phyloP scores from a whole-genome alignment of 1,140 invertebrate genomes.

The Macrosteles quadrilineatus region DNA sequence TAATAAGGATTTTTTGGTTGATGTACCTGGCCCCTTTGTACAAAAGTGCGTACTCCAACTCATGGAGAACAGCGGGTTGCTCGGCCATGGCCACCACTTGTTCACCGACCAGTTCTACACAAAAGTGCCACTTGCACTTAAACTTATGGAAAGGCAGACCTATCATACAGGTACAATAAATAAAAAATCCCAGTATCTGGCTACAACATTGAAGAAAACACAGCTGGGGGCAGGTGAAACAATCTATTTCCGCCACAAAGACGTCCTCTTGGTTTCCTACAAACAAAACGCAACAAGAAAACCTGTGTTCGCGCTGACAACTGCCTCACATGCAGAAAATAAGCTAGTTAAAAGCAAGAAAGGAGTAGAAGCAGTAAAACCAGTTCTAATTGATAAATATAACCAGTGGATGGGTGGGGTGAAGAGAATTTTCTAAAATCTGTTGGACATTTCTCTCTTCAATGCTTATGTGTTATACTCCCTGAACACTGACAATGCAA shows the following conservation, averaged over 20 bases:
- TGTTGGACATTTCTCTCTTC: background rate
- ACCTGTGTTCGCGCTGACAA: background rate
- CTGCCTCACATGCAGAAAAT: background rate
- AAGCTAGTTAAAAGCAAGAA: conserved; percentile 17
- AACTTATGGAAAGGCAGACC: background rate
- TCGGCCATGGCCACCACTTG: background rate
- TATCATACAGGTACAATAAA: conserved; percentile 10
- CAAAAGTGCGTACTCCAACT: background rate
- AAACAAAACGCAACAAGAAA: conserved; percentile 8
- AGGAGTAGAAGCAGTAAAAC: background rate
- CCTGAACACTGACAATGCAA: background rate
- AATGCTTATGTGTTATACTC: background rate
- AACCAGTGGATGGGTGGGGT: background rate
- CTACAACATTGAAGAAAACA: background rate
- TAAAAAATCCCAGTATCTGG: background rate
- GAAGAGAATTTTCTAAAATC: too few relatives aligned
- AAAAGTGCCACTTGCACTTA: conserved; percentile 1
- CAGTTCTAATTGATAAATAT: conserved; percentile 1
- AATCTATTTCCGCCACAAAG: too few relatives aligned
- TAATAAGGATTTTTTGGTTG: background rate
- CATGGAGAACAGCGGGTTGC: background rate
- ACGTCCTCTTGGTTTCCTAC: background rate
- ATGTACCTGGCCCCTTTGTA: background rate
- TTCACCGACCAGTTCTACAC: too few relatives aligned
- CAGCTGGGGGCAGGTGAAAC: background rate